Percentiles rank a stretch among this genome's conserved stretches.
Evolutionary conservation across 2,113 vertebrate genomes (phyloP).

Genomic region (Semnornis frantzii): DNA sequence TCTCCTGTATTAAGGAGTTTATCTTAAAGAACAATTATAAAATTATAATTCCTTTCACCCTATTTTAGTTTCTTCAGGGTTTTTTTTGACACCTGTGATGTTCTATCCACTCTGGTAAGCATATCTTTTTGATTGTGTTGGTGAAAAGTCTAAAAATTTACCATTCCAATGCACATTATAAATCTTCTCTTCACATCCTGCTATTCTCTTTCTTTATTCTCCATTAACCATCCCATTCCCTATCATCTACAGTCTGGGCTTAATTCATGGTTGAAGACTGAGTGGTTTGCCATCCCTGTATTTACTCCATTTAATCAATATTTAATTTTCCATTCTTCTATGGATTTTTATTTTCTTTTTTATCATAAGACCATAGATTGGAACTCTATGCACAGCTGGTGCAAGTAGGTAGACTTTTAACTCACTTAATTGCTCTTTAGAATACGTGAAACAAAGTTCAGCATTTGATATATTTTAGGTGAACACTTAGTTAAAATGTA

Average conservation of each 20-base stretch:
- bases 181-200: background rate
- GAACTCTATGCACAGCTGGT: background rate
- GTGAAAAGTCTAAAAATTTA: background rate
- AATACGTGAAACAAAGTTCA: background rate
- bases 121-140: background rate
- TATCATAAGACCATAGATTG: background rate
- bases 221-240: background rate
- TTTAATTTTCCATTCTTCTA: background rate
- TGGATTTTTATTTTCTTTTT: background rate
- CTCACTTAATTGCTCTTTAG: background rate
- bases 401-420: background rate
- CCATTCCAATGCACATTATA: background rate
- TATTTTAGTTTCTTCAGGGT: background rate
- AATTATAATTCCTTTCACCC: background rate
- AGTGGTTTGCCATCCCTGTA: accelerated
- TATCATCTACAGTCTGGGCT: background rate
- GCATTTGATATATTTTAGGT: constrained; percentile 17
- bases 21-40: background rate
- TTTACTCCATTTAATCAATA: background rate
- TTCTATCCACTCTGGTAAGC: background rate
- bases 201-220: background rate
- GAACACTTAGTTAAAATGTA: background rate
- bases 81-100: background rate
- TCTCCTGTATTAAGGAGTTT: background rate
- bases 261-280: background rate